phyloP scores from a whole-genome alignment of 2,113 vertebrate species.

The Phoenicopterus ruber region DNA sequence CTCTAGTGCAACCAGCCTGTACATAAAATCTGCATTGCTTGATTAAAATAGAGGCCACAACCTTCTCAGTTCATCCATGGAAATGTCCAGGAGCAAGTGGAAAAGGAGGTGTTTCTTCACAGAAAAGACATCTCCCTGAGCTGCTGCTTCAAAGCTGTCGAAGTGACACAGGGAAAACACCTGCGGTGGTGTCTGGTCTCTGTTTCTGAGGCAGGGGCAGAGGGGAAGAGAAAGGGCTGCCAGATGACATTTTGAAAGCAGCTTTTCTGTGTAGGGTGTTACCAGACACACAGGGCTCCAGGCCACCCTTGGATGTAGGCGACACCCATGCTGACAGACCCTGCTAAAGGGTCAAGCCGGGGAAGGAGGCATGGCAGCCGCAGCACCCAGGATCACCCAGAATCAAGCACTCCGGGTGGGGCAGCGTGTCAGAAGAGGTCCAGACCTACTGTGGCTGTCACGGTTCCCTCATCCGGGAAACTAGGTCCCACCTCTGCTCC shows the following conservation, averaged over 20 bases:
- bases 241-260: not conserved
- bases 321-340: not conserved
- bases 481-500: not conserved
- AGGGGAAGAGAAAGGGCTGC: not conserved
- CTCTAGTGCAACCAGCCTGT: not conserved
- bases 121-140: not conserved
- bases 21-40: not conserved
- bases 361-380: not conserved
- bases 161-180: not conserved
- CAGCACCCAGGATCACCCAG: not conserved
- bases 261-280: not conserved
- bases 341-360: not conserved
- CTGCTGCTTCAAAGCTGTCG: not conserved
- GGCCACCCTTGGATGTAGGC: not conserved
- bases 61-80: not conserved
- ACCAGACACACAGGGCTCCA: not conserved
- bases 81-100: not conserved
- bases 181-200: not conserved
- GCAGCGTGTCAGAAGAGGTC: not conserved
- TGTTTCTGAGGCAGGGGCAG: not conserved
- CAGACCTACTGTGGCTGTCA: not conserved
- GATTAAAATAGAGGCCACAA: not conserved
- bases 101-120: not conserved
- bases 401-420: not conserved
- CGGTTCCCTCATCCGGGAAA: accelerated